These are phyloP conservation scores for Sebastes umbrosus DNA, from an alignment of 2,797 vertebrate genomes.

Conservation along the genomic window DNA sequence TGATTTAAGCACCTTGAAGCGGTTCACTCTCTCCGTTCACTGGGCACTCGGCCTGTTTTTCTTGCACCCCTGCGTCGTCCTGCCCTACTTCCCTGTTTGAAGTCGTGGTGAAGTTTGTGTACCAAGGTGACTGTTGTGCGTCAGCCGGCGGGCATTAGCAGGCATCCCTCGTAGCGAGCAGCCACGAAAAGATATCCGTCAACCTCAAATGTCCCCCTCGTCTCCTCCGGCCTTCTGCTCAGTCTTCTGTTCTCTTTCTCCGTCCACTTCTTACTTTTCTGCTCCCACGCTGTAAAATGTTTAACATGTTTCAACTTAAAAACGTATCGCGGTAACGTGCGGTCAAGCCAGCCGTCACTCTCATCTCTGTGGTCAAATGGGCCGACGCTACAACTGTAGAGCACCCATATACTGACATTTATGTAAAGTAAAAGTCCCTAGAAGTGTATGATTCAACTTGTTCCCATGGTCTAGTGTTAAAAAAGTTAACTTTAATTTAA, in stretches of 20 bases:
- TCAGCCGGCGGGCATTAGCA: constrained; percentile 38
- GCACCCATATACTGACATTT: too few relatives aligned
- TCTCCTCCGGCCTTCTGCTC: not conserved
- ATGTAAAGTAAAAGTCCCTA: too few relatives aligned
- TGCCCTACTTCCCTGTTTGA: constrained; percentile 32
- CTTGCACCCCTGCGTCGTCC: constrained; percentile 7
- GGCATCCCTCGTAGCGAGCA: constrained; percentile 3
- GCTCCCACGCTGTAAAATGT: not conserved
- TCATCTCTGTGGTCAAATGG: too few relatives aligned
- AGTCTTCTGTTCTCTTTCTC: not conserved
- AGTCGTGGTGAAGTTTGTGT: constrained; percentile 19
- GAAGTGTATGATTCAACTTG: too few relatives aligned
- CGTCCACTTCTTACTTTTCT: not conserved
- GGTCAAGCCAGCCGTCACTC: too few relatives aligned
- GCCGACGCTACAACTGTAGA: too few relatives aligned
- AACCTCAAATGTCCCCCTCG: not conserved
- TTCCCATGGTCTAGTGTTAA: too few relatives aligned
- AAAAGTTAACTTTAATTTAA: too few relatives aligned
- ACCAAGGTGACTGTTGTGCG: constrained; percentile 36
- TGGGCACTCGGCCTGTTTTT: not conserved
- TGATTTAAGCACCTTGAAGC: not conserved
- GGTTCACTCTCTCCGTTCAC: not conserved
- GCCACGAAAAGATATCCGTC: constrained; percentile 17
- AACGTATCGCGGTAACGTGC: not conserved
- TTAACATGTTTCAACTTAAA: not conserved